Conservation (phyloP, 2,113 vertebrate genomes). For the Cololabis saira region DNA sequence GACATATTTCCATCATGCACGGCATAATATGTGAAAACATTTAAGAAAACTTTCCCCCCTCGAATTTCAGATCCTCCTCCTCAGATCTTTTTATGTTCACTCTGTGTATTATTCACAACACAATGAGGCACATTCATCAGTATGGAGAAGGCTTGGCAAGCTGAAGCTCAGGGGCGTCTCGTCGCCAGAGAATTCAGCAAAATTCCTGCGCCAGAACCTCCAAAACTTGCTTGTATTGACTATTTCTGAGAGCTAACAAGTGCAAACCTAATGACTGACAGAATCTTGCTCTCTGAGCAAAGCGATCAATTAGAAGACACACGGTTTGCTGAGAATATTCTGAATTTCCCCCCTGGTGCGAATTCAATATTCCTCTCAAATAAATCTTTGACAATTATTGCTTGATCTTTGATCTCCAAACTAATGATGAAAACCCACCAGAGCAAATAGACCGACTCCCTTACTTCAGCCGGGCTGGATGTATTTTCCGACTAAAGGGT, state of each 20-base stretch:
- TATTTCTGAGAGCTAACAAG: slow-evolving; percentile 33
- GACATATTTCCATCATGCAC: slow-evolving; percentile 8
- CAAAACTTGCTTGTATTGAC: slow-evolving; percentile 41
- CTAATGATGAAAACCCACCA: slow-evolving; percentile 56
- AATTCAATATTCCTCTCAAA: slow-evolving; percentile 47
- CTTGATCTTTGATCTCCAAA: slow-evolving; percentile 58
- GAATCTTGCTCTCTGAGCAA: slow-evolving; percentile 40
- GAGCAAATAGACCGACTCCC: slow-evolving; percentile 42
- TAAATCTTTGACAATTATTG: slow-evolving; percentile 51
- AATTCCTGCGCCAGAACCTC: slow-evolving; percentile 33
- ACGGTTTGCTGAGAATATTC: slow-evolving; percentile 21
- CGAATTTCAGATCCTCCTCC: too few relatives aligned
- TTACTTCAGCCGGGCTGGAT: slow-evolving; percentile 33
- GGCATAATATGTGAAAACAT: background rate
- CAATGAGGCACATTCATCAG: slow-evolving; percentile 63
- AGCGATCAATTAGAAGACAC: slow-evolving; percentile 57
- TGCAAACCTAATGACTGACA: slow-evolving; percentile 46
- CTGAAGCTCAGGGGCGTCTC: slow-evolving; percentile 35
- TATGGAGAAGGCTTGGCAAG: slow-evolving; percentile 43
- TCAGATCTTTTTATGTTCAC: slow-evolving; percentile 25
- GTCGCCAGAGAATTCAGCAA: slow-evolving; percentile 39
- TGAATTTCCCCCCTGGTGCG: slow-evolving; percentile 41
- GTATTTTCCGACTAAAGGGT: slow-evolving; percentile 24
- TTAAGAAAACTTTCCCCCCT: background rate
- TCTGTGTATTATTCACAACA: slow-evolving; percentile 59